A percentile compares a stretch with the other conserved stretches of the same genome.
These are phyloP conservation scores for Halictus rubicundus DNA, from an alignment of 1,140 invertebrate genomes.

Conservation along the genomic window DNA sequence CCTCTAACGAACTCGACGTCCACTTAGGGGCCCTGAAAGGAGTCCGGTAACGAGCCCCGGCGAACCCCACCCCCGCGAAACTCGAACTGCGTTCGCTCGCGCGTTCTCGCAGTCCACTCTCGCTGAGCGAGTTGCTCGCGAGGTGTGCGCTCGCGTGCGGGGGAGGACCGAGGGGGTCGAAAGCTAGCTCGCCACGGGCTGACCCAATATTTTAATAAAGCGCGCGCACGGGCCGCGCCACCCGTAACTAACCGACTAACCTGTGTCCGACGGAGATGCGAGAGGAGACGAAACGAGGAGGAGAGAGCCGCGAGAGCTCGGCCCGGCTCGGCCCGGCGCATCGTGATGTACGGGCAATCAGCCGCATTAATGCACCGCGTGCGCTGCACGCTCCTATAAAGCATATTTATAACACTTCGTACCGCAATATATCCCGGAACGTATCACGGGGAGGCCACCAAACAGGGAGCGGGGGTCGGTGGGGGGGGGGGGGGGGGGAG, in stretches of 20 bases:
- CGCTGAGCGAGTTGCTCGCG: constrained; percentile 13
- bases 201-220: constrained; percentile 79
- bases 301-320: constrained; percentile 28
- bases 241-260: constrained; percentile 71
- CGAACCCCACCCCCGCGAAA: constrained; percentile 56
- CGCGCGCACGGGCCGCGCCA: constrained; percentile 57
- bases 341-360: constrained; percentile 79
- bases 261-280: constrained; percentile 51
- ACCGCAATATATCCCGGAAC: constrained; percentile 66
- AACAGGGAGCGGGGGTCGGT: background rate
- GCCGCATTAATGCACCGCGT: constrained; percentile 76
- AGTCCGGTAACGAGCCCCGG: constrained; percentile 68
- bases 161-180: background rate
- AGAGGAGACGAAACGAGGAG: constrained; percentile 24
- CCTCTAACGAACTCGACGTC: constrained; percentile 74
- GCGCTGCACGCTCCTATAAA: constrained; percentile 70
- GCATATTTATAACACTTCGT: constrained; percentile 76
- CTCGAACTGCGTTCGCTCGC: constrained; percentile 45
- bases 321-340: constrained; percentile 45
- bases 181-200: constrained; percentile 39
- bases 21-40: constrained; percentile 70
- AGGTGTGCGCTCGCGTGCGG: constrained; percentile 5
- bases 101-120: constrained; percentile 5
- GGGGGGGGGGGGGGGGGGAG: background rate
- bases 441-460: constrained; percentile 22